These are phyloP conservation scores for Caretta caretta DNA, from an alignment of 2,113 vertebrate genomes.

Conservation along the genomic window DNA sequence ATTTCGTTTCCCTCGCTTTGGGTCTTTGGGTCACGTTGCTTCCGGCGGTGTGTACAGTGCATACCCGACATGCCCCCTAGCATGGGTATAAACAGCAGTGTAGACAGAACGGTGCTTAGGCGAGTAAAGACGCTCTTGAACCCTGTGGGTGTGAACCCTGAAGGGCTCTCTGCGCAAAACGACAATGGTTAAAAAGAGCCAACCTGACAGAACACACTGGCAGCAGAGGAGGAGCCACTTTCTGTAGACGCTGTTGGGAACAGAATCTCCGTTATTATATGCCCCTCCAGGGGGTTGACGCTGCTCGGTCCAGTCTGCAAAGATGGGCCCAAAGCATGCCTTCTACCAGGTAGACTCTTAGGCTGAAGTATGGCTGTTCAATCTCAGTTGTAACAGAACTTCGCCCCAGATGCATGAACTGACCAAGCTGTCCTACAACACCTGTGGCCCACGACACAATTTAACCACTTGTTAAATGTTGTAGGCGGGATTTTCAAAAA, in stretches of 20 bases:
- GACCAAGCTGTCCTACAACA: not conserved
- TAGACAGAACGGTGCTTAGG: too few relatives aligned
- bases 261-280: not conserved
- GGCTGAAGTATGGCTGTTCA: not conserved
- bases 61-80: too few relatives aligned
- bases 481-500: not conserved
- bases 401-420: not conserved
- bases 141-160: too few relatives aligned
- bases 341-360: not conserved
- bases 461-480: too few relatives aligned
- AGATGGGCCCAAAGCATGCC: not conserved
- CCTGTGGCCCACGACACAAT: not conserved
- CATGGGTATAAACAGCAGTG: too few relatives aligned
- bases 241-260: not conserved
- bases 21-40: not conserved
- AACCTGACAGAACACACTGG: too few relatives aligned
- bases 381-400: not conserved
- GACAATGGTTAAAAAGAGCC: too few relatives aligned
- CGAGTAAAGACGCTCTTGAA: too few relatives aligned
- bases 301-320: not conserved
- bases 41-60: too few relatives aligned
- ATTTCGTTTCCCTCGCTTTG: not conserved
- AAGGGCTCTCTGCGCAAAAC: too few relatives aligned
- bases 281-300: too few relatives aligned
- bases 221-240: too few relatives aligned